Conservation (phyloP, 2,888 invertebrate species). For the Limnephilus marmoratus region DNA sequence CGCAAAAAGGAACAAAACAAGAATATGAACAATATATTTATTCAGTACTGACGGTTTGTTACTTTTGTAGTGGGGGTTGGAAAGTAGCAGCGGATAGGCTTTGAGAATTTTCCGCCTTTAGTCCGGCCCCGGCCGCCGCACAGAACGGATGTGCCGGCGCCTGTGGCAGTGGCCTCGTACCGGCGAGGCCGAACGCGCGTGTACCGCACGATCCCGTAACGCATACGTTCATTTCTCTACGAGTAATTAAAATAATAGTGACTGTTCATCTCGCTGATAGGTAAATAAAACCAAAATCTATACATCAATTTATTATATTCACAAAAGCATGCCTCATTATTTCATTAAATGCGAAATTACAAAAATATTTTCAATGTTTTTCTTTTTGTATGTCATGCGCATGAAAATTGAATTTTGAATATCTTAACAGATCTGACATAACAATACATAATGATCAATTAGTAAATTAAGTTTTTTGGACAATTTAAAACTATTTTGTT, state of each 20-base stretch:
- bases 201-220: not conserved
- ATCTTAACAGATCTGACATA: not conserved
- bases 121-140: conserved; percentile 64
- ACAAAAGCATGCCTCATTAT: not conserved
- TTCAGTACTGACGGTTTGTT: not conserved
- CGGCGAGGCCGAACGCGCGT: conserved; percentile 44
- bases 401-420: not conserved
- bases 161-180: conserved; percentile 30
- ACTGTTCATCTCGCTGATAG: not conserved
- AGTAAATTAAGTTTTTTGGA: not conserved
- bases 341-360: not conserved
- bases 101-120: conserved; percentile 42
- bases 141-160: conserved; percentile 57
- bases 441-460: not conserved
- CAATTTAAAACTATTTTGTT: not conserved
- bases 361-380: not conserved
- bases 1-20: not conserved
- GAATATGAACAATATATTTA: not conserved
- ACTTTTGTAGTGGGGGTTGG: not conserved
- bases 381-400: not conserved
- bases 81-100: not conserved
- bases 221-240: not conserved
- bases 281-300: conserved; percentile 14
- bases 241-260: not conserved
- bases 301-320: not conserved